Evolutionary conservation across 2,888 invertebrate species (phyloP).

Genomic region (Belgica antarctica): DNA sequence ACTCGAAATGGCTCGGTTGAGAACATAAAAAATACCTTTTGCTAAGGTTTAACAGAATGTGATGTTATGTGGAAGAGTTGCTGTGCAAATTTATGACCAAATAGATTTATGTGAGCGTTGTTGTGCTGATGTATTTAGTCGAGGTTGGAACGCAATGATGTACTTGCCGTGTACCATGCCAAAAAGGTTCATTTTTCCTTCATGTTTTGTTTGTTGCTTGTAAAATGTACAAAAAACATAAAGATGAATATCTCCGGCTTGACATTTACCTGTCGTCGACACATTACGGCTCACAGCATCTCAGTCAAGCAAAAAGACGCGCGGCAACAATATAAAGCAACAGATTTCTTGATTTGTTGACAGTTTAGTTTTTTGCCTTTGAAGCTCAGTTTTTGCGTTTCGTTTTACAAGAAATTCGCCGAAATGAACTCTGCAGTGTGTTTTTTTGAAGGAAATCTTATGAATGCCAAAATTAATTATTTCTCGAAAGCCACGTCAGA

Average conservation of each 20-base stretch:
- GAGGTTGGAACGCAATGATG: background rate
- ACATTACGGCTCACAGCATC: background rate
- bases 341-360: too few relatives aligned
- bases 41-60: background rate
- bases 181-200: conserved; percentile 6
- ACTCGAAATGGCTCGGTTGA: background rate
- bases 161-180: background rate
- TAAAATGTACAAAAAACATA: conserved; percentile 3
- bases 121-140: background rate
- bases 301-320: too few relatives aligned
- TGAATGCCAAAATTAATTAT: too few relatives aligned
- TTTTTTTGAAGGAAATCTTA: too few relatives aligned
- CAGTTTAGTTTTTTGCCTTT: too few relatives aligned
- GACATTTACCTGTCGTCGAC: conserved; percentile 16
- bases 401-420: background rate
- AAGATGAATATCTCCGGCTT: conserved; percentile 7
- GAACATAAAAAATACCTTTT: background rate
- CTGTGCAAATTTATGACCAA: background rate
- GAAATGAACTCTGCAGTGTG: background rate
- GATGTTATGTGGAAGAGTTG: conserved; percentile 15
- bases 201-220: background rate
- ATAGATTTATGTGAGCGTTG: background rate
- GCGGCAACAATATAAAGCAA: too few relatives aligned
- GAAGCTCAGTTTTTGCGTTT: background rate
- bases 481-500: too few relatives aligned